Conservation (phyloP, 2,888 invertebrate genomes). For the Podabrus alpinus region DNA sequence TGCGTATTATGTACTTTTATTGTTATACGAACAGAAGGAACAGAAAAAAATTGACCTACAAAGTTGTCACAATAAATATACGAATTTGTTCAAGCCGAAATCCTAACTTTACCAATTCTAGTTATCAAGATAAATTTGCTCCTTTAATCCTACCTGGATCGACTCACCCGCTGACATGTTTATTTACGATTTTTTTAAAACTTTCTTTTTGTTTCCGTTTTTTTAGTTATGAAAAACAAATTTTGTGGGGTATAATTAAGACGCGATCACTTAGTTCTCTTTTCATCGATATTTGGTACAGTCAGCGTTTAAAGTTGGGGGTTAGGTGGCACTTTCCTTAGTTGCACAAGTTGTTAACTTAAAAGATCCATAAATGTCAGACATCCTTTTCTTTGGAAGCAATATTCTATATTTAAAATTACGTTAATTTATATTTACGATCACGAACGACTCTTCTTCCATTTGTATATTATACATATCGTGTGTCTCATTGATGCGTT, state of each 20-base stretch:
- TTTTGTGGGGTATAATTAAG: not conserved
- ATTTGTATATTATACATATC: conserved; percentile 45
- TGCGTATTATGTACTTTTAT: not conserved
- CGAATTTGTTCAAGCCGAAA: conserved; percentile 12
- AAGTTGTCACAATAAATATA: conserved; percentile 11
- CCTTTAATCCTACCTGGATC: conserved; percentile 6
- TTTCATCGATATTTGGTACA: not conserved
- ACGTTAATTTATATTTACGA: conserved; percentile 49
- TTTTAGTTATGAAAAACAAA: not conserved
- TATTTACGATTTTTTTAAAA: not conserved
- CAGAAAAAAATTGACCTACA: not conserved
- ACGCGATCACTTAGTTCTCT: not conserved
- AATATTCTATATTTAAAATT: conserved; percentile 45
- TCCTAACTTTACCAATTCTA: conserved; percentile 7
- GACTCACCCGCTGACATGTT: not conserved
- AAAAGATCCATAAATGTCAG: conserved; percentile 31
- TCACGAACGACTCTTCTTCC: conserved; percentile 37
- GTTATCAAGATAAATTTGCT: conserved; percentile 16
- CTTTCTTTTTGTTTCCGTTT: not conserved
- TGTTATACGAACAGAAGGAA: not conserved
- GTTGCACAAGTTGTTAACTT: conserved; percentile 30
- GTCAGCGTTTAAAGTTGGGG: not conserved
- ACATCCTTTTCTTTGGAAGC: conserved; percentile 38
- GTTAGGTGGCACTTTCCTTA: not conserved
- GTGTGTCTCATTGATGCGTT: conserved; percentile 43